Evolutionary conservation across 2,888 invertebrate species (phyloP).

Genomic region (Pseudeuparius sepicola): DNA sequence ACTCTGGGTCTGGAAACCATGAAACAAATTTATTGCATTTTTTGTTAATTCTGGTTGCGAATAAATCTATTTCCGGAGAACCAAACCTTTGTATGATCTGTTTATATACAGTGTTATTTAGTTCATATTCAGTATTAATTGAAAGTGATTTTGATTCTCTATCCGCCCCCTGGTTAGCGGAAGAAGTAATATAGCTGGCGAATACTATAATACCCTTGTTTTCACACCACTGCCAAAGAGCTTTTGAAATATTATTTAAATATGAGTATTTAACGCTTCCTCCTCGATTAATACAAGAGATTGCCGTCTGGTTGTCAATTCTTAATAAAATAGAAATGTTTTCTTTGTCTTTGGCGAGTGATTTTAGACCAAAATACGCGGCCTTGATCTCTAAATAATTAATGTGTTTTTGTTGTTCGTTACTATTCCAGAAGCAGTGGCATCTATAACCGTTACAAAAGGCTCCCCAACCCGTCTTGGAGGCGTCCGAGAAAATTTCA

Average conservation of each 20-base stretch:
- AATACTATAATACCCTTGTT: slow-evolving; percentile 12
- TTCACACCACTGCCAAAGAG: slow-evolving; percentile 25
- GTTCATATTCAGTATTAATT: slow-evolving; percentile 17
- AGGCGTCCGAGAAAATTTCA: slow-evolving; percentile 25
- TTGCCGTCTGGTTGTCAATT: slow-evolving; percentile 19
- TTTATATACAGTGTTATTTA: slow-evolving; percentile 14
- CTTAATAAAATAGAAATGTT: slow-evolving; percentile 18
- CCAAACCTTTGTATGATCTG: slow-evolving; percentile 11
- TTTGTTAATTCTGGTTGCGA: slow-evolving; percentile 13
- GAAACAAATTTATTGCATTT: no score
- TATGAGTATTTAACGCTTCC: slow-evolving; percentile 22
- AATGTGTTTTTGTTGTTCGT: slow-evolving; percentile 18
- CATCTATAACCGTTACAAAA: slow-evolving; percentile 15
- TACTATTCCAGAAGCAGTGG: slow-evolving; percentile 21
- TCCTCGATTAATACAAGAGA: slow-evolving; percentile 23
- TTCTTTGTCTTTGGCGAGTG: slow-evolving; percentile 19
- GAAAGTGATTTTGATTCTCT: slow-evolving; percentile 10
- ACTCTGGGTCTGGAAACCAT: no score
- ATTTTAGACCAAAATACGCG: slow-evolving; percentile 23
- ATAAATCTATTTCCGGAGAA: slow-evolving; percentile 15
- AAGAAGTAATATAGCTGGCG: slow-evolving; percentile 15
- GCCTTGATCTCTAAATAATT: slow-evolving; percentile 24
- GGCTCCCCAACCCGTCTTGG: slow-evolving; percentile 23
- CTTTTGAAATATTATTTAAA: slow-evolving; percentile 20
- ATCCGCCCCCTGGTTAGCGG: slow-evolving; percentile 12